phyloP scores from a whole-genome alignment of 1,140 invertebrate genomes.

The Drosophila mojavensis region DNA sequence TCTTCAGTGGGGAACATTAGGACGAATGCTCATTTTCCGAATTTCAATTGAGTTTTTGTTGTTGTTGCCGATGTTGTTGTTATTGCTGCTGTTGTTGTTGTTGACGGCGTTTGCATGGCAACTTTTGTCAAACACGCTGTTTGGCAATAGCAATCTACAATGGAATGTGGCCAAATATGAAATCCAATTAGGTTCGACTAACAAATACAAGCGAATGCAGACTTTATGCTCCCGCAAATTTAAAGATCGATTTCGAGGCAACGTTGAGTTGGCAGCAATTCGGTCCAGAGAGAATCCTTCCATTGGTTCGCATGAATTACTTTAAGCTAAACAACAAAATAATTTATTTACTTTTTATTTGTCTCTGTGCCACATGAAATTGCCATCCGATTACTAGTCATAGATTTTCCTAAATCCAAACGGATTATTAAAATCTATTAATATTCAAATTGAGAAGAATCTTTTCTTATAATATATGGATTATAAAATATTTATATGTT shows the following conservation, averaged over 20 bases:
- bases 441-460: no score
- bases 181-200: constrained; percentile 70
- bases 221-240: constrained; percentile 32
- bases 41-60: constrained; percentile 14
- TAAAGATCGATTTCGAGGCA: constrained; percentile 25
- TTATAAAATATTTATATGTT: no score
- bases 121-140: constrained; percentile 62
- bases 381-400: no score
- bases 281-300: no score
- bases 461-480: no score
- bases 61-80: neutral
- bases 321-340: no score
- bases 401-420: no score
- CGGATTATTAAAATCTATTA: no score
- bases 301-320: no score
- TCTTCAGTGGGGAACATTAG: constrained; percentile 10
- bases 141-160: constrained; percentile 51
- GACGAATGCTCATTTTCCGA: constrained; percentile 27
- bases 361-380: no score
- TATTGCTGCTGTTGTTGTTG: constrained; percentile 26
- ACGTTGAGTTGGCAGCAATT: neutral
- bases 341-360: no score
- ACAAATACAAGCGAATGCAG: constrained; percentile 27
- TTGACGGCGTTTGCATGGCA: constrained; percentile 71
- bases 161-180: constrained; percentile 50